phyloP scores from a whole-genome alignment of 1,140 invertebrate genomes.

The Goniozus legneri region DNA sequence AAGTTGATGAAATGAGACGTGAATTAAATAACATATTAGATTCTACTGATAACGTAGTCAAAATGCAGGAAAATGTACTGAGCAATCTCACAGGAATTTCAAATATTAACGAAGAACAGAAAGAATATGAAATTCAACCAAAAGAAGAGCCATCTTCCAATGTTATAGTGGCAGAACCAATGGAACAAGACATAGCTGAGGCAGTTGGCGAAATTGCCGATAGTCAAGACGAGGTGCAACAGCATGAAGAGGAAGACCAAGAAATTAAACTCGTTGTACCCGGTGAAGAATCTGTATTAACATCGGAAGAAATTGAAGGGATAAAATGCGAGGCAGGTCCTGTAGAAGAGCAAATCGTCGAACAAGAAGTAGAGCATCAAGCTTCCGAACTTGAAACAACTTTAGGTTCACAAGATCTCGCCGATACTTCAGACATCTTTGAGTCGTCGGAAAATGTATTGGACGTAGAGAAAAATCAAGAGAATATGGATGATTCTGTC shows the following conservation, averaged over 20 bases:
- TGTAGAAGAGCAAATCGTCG: slow-evolving; percentile 11
- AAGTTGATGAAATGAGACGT: slow-evolving; percentile 47
- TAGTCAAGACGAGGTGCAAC: background rate
- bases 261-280: background rate
- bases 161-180: slow-evolving; percentile 1
- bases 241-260: slow-evolving; percentile 3
- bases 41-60: slow-evolving; percentile 42
- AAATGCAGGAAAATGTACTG: slow-evolving; percentile 48
- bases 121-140: slow-evolving; percentile 15
- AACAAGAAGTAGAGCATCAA: slow-evolving; percentile 17
- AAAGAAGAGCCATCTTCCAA: slow-evolving; percentile 7
- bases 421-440: slow-evolving; percentile 39
- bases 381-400: slow-evolving; percentile 4
- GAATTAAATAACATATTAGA: slow-evolving; percentile 47
- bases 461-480: slow-evolving; percentile 22
- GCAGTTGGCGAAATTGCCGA: slow-evolving; percentile 4
- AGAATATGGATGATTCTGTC: slow-evolving; percentile 30
- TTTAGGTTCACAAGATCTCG: slow-evolving; percentile 30
- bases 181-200: background rate
- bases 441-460: slow-evolving; percentile 27
- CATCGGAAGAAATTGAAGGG: background rate
- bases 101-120: slow-evolving; percentile 20
- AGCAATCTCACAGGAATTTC: slow-evolving; percentile 44
- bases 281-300: background rate
- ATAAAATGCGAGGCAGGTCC: slow-evolving; percentile 5